Evolutionary conservation across 2,113 vertebrate species (phyloP).

Genomic region (Sialia sialis): DNA sequence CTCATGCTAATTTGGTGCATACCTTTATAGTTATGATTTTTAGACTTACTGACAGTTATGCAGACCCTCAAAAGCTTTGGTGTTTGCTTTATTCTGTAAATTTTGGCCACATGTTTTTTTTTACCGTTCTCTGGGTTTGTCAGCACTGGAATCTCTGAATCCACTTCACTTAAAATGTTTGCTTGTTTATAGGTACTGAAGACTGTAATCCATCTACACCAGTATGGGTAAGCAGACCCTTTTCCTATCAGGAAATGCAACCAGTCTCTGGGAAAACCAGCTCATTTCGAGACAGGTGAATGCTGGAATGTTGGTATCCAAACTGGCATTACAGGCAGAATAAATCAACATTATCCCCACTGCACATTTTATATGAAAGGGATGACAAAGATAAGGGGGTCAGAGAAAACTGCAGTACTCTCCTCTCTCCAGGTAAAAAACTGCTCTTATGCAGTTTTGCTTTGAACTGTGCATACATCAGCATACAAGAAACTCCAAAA

Average conservation of each 20-base stretch:
- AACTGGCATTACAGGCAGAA: not conserved
- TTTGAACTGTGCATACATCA: not conserved
- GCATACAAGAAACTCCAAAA: not conserved
- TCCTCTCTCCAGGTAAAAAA: not conserved
- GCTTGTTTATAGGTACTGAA: not conserved
- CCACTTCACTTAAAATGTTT: not conserved
- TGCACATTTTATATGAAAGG: not conserved
- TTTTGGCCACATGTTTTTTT: not conserved
- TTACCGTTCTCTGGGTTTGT: conserved; percentile 16
- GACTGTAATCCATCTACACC: not conserved
- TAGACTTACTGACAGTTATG: not conserved
- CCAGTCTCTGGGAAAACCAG: not conserved
- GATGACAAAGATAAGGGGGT: not conserved
- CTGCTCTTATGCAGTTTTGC: not conserved
- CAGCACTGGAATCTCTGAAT: not conserved
- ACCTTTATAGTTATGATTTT: not conserved
- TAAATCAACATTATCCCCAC: not conserved
- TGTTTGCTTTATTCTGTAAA: not conserved
- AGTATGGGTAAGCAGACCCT: not conserved
- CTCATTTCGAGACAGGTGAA: not conserved
- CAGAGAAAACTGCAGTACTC: not conserved
- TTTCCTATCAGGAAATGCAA: not conserved
- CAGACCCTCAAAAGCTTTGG: not conserved
- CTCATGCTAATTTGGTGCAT: not conserved
- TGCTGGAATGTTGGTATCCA: not conserved